Evolutionary conservation across 2,113 vertebrate species (phyloP), one percentile per base, ranked within the genome.

Genomic region (Myiozetetes cayanensis): DNA sequence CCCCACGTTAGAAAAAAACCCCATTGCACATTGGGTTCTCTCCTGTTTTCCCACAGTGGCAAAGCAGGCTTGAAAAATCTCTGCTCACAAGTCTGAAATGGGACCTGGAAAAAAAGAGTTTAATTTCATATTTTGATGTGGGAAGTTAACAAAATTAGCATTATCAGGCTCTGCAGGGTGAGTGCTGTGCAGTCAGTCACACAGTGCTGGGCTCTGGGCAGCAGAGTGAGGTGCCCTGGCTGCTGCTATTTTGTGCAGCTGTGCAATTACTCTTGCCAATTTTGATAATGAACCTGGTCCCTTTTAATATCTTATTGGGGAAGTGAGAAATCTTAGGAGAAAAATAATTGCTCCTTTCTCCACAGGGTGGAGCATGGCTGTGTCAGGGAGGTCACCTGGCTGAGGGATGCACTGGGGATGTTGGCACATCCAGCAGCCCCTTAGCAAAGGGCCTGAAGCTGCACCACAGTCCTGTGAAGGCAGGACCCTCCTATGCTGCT

Each of bases 111-210:
- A 33, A 21, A 46, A 59, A 47, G 41, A 43, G 30, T 76, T 94
- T 25, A 3, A 55, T 86, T 75, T 76, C 4, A 9, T 27, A 62
- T 76, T 82, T 72, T 31, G 6, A 44, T 87, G 46, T 76, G 28
- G 44, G 14, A 84, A 76, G 33, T 14, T 80, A 80, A 83, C 44
- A 70, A 83, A 86, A 58, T 65, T n/a, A 61, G 25, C 3, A 0
- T 65, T 49, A 58, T 18, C 53, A 31, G 44, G 25, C n/a, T 63
- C n/a, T 79, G 47, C 47, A 67, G 61, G 7, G 1, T 0, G 0
- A 73, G 39, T 6, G 10, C 11, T 1, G 1, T 22, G 20, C 4
- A 12, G 74, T 23, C 73, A 75, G 58, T 43, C n/a, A 37, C 24
- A 14, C 14, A 43, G 46, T 67, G 47, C 43, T 58, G 25, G 50